Conservation (phyloP, 2,888 invertebrate species). For the Acanthopleura granulata region DNA sequence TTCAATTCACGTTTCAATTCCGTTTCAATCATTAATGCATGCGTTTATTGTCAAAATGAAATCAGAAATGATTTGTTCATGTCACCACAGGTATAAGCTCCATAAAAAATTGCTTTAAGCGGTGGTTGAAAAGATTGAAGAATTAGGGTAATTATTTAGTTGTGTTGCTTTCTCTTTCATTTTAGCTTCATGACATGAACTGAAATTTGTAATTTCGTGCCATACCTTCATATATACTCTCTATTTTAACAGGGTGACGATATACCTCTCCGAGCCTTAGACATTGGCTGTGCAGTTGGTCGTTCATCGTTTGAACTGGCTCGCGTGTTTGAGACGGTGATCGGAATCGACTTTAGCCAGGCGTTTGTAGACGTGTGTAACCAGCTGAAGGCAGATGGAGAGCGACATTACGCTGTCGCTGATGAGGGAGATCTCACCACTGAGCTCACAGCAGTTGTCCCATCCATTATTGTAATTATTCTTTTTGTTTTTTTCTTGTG, state of each 20-base stretch:
- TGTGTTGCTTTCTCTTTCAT: no score
- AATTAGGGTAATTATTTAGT: no score
- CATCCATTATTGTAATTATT: constrained; percentile 49
- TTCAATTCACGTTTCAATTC: no score
- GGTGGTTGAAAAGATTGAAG: no score
- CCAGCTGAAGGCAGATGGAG: constrained; percentile 49
- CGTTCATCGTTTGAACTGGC: constrained; percentile 66
- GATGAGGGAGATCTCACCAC: constrained; percentile 63
- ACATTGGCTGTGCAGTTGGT: constrained; percentile 69
- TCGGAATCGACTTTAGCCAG: constrained; percentile 67
- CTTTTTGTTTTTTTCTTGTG: constrained; percentile 10
- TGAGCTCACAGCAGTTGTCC: constrained; percentile 48
- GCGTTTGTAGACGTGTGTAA: constrained; percentile 64
- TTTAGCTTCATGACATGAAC: no score
- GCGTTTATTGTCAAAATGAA: no score
- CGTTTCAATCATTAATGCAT: no score
- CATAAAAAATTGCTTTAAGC: no score
- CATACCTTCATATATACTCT: no score
- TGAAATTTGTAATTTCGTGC: no score
- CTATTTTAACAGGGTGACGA: constrained; percentile 26
- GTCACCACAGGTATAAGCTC: no score
- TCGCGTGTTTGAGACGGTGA: constrained; percentile 55
- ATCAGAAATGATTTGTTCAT: no score
- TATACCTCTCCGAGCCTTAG: constrained; percentile 58
- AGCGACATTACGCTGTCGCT: constrained; percentile 52